These are phyloP conservation scores for Eustalomyia histrio DNA, from an alignment of 2,888 invertebrate species.

Conservation along the genomic window DNA sequence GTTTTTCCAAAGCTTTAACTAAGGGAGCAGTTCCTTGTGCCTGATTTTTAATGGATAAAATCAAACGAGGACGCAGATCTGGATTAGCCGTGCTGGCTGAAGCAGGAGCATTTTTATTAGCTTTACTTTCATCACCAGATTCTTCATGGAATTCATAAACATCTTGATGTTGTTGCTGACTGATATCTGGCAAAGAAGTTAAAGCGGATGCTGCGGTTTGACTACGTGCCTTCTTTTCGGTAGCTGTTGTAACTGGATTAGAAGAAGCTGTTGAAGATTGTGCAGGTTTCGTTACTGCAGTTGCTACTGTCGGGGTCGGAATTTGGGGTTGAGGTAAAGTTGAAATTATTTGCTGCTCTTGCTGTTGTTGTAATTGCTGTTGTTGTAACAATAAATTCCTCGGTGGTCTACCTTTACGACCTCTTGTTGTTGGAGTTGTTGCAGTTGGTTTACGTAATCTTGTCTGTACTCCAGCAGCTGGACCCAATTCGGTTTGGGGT, in stretches of 20 bases:
- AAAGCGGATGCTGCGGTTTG: slow-evolving; percentile 68
- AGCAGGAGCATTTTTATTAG: slow-evolving; percentile 11
- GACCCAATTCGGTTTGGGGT: slow-evolving; percentile 11
- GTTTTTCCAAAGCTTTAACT: slow-evolving; percentile 67
- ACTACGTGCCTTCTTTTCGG: slow-evolving; percentile 78
- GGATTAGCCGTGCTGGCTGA: slow-evolving; percentile 11
- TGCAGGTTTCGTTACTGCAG: slow-evolving; percentile 42
- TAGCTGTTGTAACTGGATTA: slow-evolving; percentile 53
- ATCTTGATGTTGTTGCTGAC: slow-evolving; percentile 81
- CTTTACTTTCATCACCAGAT: slow-evolving; percentile 86
- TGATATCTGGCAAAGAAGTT: slow-evolving; percentile 42
- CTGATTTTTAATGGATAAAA: slow-evolving; percentile 90
- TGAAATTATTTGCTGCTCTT: slow-evolving; percentile 40
- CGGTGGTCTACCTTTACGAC: slow-evolving; percentile 80
- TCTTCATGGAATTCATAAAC: slow-evolving; percentile 96
- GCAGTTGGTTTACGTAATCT: slow-evolving; percentile 80
- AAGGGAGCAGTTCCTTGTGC: slow-evolving; percentile 68
- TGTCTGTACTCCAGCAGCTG: slow-evolving; percentile 81
- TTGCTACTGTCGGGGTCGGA: background rate
- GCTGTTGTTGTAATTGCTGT: slow-evolving; percentile 70
- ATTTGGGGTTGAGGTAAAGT: background rate
- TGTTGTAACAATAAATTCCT: slow-evolving; percentile 75
- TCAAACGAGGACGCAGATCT: slow-evolving; percentile 84
- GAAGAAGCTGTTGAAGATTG: slow-evolving; percentile 31
- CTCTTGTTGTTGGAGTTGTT: slow-evolving; percentile 72